Percentiles rank a stretch among this genome's conserved stretches.
Conservation (phyloP, 1,140 invertebrate species). For the Aphis gossypii region DNA sequence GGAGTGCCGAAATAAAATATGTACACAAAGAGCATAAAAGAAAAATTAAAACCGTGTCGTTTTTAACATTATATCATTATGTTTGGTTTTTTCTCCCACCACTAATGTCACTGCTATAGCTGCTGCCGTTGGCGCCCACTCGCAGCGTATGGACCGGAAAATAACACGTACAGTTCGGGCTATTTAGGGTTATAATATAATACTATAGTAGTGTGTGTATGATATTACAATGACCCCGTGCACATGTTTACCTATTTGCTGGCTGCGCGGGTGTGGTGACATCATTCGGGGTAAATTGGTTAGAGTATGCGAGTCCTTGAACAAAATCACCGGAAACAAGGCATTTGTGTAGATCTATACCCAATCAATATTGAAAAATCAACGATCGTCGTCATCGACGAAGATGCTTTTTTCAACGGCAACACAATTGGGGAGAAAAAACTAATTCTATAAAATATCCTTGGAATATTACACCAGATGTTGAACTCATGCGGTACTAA, state of each 20-base stretch:
- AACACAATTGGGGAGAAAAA: no score
- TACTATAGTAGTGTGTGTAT: background rate
- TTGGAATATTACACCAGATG: background rate
- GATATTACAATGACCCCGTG: slow-evolving; percentile 31
- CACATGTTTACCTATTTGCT: slow-evolving; percentile 30
- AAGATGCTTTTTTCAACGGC: background rate
- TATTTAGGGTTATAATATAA: slow-evolving; percentile 39
- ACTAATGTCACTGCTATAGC: background rate
- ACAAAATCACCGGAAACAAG: slow-evolving; percentile 34
- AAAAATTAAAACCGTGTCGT: slow-evolving; percentile 3
- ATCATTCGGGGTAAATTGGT: slow-evolving; percentile 37
- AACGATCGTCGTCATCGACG: background rate
- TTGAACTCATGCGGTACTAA: background rate
- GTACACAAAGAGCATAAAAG: background rate
- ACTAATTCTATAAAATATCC: background rate
- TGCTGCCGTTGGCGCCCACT: background rate
- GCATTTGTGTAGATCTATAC: background rate
- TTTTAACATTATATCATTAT: background rate
- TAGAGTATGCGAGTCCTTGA: background rate
- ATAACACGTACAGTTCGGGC: background rate
- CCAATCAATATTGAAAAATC: background rate
- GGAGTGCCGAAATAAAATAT: background rate
- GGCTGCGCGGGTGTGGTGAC: background rate
- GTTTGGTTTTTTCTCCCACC: slow-evolving; percentile 28
- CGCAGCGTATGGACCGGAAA: background rate